phyloP scores from a whole-genome alignment of 2,113 vertebrate genomes.

The Mixornis gularis region DNA sequence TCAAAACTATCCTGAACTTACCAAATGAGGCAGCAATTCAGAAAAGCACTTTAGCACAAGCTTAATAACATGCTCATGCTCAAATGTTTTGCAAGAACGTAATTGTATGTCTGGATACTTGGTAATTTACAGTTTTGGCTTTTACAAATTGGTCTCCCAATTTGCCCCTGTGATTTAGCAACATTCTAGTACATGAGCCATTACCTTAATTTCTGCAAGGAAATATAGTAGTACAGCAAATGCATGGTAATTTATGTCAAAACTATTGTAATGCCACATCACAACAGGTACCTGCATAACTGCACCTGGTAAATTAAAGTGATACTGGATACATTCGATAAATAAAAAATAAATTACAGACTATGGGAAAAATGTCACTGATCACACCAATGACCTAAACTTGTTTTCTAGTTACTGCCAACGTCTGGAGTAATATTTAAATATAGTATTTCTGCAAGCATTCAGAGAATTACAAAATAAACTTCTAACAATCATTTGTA shows the following conservation, averaged over 20 bases:
- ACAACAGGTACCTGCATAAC: background rate
- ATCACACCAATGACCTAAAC: background rate
- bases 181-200: background rate
- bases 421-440: conserved; percentile 42
- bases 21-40: conserved; percentile 35
- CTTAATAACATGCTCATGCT: background rate
- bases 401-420: conserved; percentile 27
- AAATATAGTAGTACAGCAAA: conserved; percentile 1
- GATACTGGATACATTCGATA: background rate
- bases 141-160: conserved; percentile 24
- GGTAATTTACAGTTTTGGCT: conserved; percentile 26
- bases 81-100: background rate
- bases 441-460: conserved; percentile 52
- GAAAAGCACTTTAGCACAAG: conserved; percentile 54
- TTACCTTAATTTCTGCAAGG: conserved; percentile 24
- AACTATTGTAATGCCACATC: conserved; percentile 1
- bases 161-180: conserved; percentile 8
- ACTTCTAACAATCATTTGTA: conserved; percentile 46
- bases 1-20: conserved; percentile 32
- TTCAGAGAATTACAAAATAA: conserved; percentile 53
- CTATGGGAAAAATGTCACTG: background rate
- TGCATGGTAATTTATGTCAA: background rate
- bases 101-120: background rate
- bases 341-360: conserved; percentile 46
- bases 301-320: background rate